Conservation (phyloP, 1,140 invertebrate species). For the Megalonaias nervosa region DNA sequence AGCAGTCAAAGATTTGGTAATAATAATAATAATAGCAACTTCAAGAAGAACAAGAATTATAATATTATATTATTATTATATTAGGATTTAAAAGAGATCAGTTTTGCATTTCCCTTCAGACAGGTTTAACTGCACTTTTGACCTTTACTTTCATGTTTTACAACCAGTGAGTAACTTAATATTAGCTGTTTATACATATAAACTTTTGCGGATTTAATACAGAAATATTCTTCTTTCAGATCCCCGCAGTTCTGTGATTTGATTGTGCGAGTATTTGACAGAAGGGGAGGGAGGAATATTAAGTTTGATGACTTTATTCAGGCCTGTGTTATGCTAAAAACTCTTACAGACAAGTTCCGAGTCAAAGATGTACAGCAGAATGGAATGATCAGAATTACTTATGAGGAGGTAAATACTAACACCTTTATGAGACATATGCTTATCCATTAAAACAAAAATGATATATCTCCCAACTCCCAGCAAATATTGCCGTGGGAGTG, state of each 20-base stretch:
- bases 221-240: conserved; percentile 51
- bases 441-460: no score
- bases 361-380: conserved; percentile 62
- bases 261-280: conserved; percentile 67
- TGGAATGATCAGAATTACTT: conserved; percentile 65
- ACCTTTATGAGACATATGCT: no score
- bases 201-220: not conserved
- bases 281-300: conserved; percentile 55
- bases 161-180: not conserved
- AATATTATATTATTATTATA: no score
- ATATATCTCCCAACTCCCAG: no score
- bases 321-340: conserved; percentile 71
- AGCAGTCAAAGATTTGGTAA: no score
- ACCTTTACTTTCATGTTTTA: no score
- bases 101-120: no score
- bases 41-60: no score
- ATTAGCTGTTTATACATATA: not conserved
- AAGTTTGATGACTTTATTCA: conserved; percentile 73
- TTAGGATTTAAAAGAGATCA: no score
- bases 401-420: conserved; percentile 64
- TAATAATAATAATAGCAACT: no score
- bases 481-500: no score
- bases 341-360: conserved; percentile 70
- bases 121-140: no score
- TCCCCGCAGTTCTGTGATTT: conserved; percentile 67